phyloP scores from a whole-genome alignment of 2,888 invertebrate genomes.

The Odontomyia ornata region DNA sequence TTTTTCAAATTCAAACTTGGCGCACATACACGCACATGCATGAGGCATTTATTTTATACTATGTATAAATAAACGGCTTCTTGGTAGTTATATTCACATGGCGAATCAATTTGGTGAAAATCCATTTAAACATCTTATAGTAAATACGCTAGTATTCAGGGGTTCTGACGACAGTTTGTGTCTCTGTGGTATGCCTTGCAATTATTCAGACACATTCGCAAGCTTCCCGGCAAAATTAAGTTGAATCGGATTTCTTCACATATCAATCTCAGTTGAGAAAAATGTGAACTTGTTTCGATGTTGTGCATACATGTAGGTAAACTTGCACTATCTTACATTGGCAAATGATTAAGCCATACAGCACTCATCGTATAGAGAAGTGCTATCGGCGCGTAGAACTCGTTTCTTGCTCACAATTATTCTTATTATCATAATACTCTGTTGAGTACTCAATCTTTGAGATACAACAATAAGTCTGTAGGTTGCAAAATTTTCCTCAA shows the following conservation, averaged over 20 bases:
- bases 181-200: constrained; percentile 5
- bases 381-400: background rate
- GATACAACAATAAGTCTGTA: background rate
- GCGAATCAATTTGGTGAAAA: constrained; percentile 1
- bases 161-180: background rate
- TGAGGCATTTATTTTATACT: background rate
- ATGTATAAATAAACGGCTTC: background rate
- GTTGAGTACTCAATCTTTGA: background rate
- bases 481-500: background rate
- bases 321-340: constrained; percentile 27
- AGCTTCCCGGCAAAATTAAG: constrained; percentile 27
- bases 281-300: constrained; percentile 31
- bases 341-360: background rate
- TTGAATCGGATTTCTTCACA: constrained; percentile 30
- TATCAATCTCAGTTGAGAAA: background rate
- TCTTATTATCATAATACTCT: background rate
- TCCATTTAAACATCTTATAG: background rate
- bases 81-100: background rate
- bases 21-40: constrained; percentile 6
- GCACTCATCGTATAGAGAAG: background rate
- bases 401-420: background rate
- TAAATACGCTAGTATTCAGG: background rate
- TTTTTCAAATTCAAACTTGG: constrained; percentile 27
- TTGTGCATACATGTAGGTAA: background rate
- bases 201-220: background rate